Base-by-base conservation (phyloP, 2,888 invertebrate genomes). In the Strigamia crassipes region DNA sequence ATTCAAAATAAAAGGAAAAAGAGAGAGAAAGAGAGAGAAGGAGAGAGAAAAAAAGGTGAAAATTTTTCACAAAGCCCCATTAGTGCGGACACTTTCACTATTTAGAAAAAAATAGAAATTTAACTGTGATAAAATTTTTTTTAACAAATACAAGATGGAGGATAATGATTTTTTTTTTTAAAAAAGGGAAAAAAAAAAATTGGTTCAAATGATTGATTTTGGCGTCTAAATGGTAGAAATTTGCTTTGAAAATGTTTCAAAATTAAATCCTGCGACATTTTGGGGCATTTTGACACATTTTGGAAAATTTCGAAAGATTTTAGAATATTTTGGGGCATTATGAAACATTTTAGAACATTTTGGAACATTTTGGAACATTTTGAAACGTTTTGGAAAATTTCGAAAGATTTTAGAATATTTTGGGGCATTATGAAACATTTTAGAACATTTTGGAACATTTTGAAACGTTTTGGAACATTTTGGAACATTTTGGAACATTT, bases 51-150 rank as follows among this genome's bases (percentile, higher is more conserved):
- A 61, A 61, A 21, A 61, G 61, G 61, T 61, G 61, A 61, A 15
- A 66, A 66, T 66, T 66, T 66, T 66, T 66, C 66, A 66, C 66
- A 66, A 66, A 66, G 66, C 23, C 66, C 66, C 66, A 66, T 66
- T 66, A 66, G 27, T 27, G 23, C 27, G 66, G 21, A 15, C 66
- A 31, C 23, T 66, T 66, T 66, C 66, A 66, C 66, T 66, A 27
- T 66, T 66, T 27, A 13, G 2, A 3, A 66, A 66, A 66, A 31
- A 66, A 66, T 51, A 51, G 10, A 51, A 23, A 13, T 66, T 66
- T 27, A 27, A n/a, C 51, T 51, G 6, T 27, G 66, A 66, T 66
- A 66, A 66, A 27, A 27, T 66, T 31, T 27, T 66, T 27, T 66
- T 51, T 18, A 15, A n/a, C 15, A 6, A n/a, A 51, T 51, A 51